Percentiles rank a stretch among this genome's conserved stretches.
Conservation (phyloP, 1,140 invertebrate genomes). For the Antheraea pernyi region DNA sequence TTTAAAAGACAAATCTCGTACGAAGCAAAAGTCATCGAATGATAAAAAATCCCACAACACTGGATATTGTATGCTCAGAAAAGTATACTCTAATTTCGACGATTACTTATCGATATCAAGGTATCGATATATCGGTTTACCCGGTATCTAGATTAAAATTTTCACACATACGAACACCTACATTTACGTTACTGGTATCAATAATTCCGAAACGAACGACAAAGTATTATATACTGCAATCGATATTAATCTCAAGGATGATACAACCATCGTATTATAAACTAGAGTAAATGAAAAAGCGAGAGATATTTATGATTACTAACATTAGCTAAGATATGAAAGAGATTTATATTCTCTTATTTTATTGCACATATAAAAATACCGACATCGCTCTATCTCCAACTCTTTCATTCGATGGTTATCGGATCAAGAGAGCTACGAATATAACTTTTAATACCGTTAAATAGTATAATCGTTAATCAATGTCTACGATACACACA, state of each 20-base stretch:
- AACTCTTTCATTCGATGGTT: constrained; percentile 32
- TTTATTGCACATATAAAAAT: constrained; percentile 76
- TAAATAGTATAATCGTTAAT: neutral
- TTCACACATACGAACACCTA: neutral
- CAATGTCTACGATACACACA: constrained; percentile 14
- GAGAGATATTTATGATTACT: constrained; percentile 58
- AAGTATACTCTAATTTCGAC: too few species aligned
- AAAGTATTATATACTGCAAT: constrained; percentile 14
- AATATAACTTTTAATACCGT: constrained; percentile 19
- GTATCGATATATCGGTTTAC: too few species aligned
- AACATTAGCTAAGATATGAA: constrained; percentile 72
- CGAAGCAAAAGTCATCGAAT: too few species aligned
- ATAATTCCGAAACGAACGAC: neutral
- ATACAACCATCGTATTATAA: constrained; percentile 30
- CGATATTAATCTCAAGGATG: constrained; percentile 40
- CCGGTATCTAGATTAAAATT: too few species aligned
- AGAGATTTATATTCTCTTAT: constrained; percentile 53
- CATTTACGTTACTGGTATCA: neutral
- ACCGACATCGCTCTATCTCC: constrained; percentile 49
- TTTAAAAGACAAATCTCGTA: too few species aligned
- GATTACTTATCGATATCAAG: too few species aligned
- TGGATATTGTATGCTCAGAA: too few species aligned
- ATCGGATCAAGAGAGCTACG: constrained; percentile 39
- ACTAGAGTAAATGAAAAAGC: constrained; percentile 50
- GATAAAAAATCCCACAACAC: too few species aligned